These are phyloP conservation scores for Bovichtus diacanthus DNA, from an alignment of 2,797 vertebrate species.

Conservation along the genomic window DNA sequence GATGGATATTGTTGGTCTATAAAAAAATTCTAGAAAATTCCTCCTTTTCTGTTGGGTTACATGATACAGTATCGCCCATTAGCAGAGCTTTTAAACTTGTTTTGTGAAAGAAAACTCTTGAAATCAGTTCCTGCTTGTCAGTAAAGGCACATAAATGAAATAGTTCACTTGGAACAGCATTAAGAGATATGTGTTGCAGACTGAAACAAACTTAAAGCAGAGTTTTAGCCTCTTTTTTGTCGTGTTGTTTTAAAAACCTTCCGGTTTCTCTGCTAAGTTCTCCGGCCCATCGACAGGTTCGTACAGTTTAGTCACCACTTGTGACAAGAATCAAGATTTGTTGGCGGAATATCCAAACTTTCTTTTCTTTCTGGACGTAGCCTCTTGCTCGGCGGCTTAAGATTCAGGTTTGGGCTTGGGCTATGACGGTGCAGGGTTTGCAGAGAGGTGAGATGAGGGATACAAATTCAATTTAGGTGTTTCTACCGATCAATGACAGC, in stretches of 20 bases:
- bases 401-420: constrained; percentile 50
- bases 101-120: background rate
- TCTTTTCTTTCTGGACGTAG: constrained; percentile 13
- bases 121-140: background rate
- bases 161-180: background rate
- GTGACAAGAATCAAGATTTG: constrained; percentile 24
- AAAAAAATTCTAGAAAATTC: rapidly evolving
- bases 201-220: background rate
- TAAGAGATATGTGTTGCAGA: background rate
- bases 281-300: background rate
- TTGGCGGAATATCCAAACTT: background rate
- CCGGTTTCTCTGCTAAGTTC: background rate
- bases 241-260: background rate
- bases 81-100: background rate
- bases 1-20: background rate
- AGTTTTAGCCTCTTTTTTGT: background rate
- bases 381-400: constrained; percentile 41
- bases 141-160: background rate
- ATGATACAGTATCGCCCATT: background rate
- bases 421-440: constrained; percentile 41
- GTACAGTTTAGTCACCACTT: constrained; percentile 8
- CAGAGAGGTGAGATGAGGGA: constrained; percentile 76
- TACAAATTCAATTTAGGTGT: constrained; percentile 83
- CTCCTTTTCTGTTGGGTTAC: background rate
- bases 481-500: constrained; percentile 78